Percentiles rank a stretch among this genome's conserved stretches.
Evolutionary conservation across 2,888 invertebrate species (phyloP).

Genomic region (Elegia similella): DNA sequence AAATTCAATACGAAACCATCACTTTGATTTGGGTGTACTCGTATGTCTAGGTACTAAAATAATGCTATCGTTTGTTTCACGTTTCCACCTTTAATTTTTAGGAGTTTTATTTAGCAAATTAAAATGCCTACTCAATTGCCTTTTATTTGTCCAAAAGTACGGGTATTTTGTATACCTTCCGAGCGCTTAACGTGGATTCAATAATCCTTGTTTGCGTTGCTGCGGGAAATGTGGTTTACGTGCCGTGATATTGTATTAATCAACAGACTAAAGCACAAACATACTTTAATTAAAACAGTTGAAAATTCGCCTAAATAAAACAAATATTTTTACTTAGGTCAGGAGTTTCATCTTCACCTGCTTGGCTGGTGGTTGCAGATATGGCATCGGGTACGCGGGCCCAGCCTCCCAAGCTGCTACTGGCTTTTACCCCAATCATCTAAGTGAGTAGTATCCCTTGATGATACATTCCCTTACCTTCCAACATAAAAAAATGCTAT

Average conservation of each 20-base stretch:
- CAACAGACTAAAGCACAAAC: not conserved
- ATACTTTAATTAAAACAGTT: not conserved
- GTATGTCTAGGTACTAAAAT: not conserved
- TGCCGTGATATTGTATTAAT: conserved; percentile 25
- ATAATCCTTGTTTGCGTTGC: conserved; percentile 28
- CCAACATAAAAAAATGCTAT: too few species aligned
- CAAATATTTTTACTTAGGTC: too few species aligned
- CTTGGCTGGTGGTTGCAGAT: too few species aligned
- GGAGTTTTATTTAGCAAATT: not conserved
- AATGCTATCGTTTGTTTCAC: not conserved
- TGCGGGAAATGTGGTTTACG: conserved; percentile 22
- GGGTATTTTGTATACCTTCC: conserved; percentile 1
- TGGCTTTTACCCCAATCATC: too few species aligned
- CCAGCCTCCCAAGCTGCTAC: too few species aligned
- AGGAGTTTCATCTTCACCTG: too few species aligned
- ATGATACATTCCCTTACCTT: too few species aligned
- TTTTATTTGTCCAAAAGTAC: not conserved
- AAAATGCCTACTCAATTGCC: conserved; percentile 2
- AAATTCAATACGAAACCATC: too few species aligned
- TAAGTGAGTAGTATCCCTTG: too few species aligned
- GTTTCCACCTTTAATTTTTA: not conserved
- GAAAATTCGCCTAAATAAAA: too few species aligned
- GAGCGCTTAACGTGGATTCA: conserved; percentile 8
- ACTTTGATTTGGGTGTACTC: too few species aligned
- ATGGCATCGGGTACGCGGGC: too few species aligned